Base-by-base conservation (phyloP, 2,888 invertebrate species). In the Bombyx huttoni region DNA sequence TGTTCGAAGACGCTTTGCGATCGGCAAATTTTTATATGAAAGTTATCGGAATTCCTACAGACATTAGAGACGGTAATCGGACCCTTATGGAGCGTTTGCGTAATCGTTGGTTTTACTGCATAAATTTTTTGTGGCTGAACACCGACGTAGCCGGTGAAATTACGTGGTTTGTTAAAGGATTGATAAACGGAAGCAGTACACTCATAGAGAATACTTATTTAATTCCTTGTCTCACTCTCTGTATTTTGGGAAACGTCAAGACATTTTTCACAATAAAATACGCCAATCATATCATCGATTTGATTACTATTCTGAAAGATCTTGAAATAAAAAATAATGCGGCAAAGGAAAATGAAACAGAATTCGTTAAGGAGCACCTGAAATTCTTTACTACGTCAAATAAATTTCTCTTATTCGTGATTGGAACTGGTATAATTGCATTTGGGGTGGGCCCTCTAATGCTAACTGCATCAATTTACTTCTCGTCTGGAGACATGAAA, bases 151-250 rank as follows among this genome's bases (percentile, higher is more conserved):
- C 56, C 3, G 63, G 67, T 14, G 58, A 67, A 55, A 1, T 63
- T 6, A 50, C 56, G 0, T 75, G 69, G 69, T 54, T 69, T 3
- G 13, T 62, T 0, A 48, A 54, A 14, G 63, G 59, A 24, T 35
- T 65, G 1, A 48, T 53, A 8, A 52, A 54, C 34, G 64, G 60
- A 0, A 56, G 51, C n/a, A 64, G 54, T 12, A 49, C 53, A 49
- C 35, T 75, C 7, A 53, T 64, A 13, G 62, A 72, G 48, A 56
- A 74, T 0, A 72, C 75, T 9, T 67, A 63, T 49, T 54, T 66
- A 46, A 47, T 69, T 3, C 76, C 78, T 0, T 73, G 75, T 34
- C 49, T 69, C 0, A 65, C 63, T 3, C 35, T 73, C 5, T 64
- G 68, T 33, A 9, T 69, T 0, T 59, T 78, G 7, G 75, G 68